phyloP scores from a whole-genome alignment of 2,888 invertebrate species.

The Limnephilus lunatus region DNA sequence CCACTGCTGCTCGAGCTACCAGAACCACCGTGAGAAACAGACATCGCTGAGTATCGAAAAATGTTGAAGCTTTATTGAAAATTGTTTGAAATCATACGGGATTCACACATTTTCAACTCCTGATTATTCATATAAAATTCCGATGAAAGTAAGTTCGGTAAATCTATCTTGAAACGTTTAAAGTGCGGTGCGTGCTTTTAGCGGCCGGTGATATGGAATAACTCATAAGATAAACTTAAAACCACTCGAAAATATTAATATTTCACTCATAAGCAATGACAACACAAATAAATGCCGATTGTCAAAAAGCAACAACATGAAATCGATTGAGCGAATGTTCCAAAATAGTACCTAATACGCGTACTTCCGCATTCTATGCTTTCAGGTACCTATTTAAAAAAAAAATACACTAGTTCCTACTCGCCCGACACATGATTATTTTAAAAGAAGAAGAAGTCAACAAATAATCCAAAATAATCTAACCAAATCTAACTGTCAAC shows the following conservation, averaged over 20 bases:
- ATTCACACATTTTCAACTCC: slow-evolving; percentile 27
- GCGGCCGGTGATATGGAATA: background rate
- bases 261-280: slow-evolving; percentile 45
- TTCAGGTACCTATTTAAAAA: slow-evolving; percentile 3
- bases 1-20: slow-evolving; percentile 76
- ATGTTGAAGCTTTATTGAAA: slow-evolving; percentile 31
- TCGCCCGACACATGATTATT: background rate
- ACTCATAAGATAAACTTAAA: background rate
- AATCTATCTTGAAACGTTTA: background rate
- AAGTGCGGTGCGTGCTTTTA: background rate
- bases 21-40: slow-evolving; percentile 77
- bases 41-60: slow-evolving; percentile 69
- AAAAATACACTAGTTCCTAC: background rate
- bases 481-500: slow-evolving; percentile 46
- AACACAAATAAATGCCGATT: slow-evolving; percentile 60
- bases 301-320: slow-evolving; percentile 63
- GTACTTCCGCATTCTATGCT: slow-evolving; percentile 21
- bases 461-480: slow-evolving; percentile 8
- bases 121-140: slow-evolving; percentile 24
- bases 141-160: background rate
- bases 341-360: slow-evolving; percentile 35
- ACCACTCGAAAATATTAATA: background rate
- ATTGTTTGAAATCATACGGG: background rate
- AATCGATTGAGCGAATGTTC: slow-evolving; percentile 49
- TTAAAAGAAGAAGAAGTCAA: background rate